Conservation (phyloP, 2,797 vertebrate genomes). For the Oreortyx pictus region DNA sequence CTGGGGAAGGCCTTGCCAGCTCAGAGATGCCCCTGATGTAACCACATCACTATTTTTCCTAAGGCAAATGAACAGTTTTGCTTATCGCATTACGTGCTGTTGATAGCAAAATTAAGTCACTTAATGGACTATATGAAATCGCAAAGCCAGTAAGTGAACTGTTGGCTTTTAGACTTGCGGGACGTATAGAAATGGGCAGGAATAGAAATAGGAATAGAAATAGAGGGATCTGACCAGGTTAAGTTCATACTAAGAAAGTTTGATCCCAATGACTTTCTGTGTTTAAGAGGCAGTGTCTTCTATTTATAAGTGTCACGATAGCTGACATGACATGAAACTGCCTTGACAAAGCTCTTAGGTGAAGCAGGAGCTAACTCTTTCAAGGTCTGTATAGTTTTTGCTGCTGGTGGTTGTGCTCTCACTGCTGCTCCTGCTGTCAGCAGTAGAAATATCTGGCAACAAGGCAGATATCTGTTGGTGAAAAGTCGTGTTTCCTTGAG, state of each 20-base stretch:
- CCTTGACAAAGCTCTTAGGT: neutral
- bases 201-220: too few relatives aligned
- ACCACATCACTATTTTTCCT: constrained; percentile 75
- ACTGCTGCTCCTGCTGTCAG: neutral
- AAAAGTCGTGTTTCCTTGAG: neutral
- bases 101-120: constrained; percentile 72
- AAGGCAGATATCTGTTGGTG: neutral
- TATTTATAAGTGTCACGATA: neutral
- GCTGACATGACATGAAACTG: neutral
- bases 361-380: neutral
- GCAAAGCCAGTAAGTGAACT: constrained; percentile 46
- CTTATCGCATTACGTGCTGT: constrained; percentile 85
- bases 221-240: neutral
- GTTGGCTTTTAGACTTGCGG: neutral
- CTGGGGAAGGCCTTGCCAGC: constrained; percentile 80
- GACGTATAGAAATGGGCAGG: neutral
- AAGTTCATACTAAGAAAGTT: neutral
- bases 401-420: neutral
- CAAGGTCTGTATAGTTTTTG: neutral
- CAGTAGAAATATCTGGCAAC: neutral
- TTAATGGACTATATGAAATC: constrained; percentile 73
- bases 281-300: neutral
- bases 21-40: constrained; percentile 73
- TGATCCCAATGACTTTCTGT: neutral
- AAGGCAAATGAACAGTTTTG: constrained; percentile 85